Conservation (phyloP, 2,888 invertebrate genomes). For the Aelia acuminata region DNA sequence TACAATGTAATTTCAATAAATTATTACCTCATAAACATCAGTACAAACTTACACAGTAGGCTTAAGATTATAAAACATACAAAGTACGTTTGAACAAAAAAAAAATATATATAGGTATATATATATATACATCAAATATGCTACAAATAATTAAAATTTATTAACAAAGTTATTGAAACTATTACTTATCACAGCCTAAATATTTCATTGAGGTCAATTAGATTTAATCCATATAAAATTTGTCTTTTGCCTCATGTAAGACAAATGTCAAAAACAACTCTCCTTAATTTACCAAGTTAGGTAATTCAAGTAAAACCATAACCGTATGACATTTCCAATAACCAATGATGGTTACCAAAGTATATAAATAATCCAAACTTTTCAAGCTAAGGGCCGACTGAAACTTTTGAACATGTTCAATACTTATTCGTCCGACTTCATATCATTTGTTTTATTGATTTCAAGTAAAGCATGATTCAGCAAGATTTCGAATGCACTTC, state of each 20-base stretch:
- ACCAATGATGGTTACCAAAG: background rate
- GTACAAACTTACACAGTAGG: background rate
- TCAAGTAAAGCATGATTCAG: background rate
- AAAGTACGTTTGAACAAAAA: background rate
- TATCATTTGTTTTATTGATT: constrained; percentile 9
- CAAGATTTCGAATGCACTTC: background rate
- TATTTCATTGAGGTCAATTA: constrained; percentile 45
- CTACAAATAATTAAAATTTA: constrained; percentile 44
- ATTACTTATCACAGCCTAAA: constrained; percentile 46
- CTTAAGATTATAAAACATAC: background rate
- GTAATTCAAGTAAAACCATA: background rate
- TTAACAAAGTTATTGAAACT: constrained; percentile 20
- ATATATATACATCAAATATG: background rate
- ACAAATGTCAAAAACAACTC: background rate
- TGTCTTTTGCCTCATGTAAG: background rate
- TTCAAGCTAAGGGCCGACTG: background rate
- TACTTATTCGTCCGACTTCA: background rate
- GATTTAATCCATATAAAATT: background rate
- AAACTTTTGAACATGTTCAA: background rate
- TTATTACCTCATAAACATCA: background rate
- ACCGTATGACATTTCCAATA: background rate
- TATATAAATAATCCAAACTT: background rate
- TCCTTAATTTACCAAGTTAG: background rate
- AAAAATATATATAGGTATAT: too few species aligned
- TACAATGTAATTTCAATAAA: constrained; percentile 4